Percentiles rank a stretch among this genome's conserved stretches.
phyloP scores from a whole-genome alignment of 2,888 invertebrate species.

The Callimorpha dominula region DNA sequence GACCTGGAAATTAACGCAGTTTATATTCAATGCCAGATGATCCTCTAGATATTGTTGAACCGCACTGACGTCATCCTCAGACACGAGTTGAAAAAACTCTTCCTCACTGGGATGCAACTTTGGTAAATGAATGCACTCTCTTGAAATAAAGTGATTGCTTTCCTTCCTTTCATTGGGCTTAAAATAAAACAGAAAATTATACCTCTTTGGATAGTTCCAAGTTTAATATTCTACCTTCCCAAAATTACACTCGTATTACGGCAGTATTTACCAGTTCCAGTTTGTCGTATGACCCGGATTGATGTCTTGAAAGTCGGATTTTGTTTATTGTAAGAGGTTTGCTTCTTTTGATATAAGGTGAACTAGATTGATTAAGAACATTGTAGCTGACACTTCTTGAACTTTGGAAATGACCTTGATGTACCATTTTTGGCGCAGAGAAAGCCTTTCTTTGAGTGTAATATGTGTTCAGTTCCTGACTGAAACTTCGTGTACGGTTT shows the following conservation, averaged over 20 bases:
- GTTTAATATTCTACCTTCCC: not conserved
- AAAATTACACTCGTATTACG: not conserved
- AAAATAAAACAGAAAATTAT: constrained; percentile 15
- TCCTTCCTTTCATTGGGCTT: constrained; percentile 40
- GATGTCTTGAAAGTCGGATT: constrained; percentile 18
- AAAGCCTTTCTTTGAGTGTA: constrained; percentile 29
- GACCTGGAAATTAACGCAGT: constrained; percentile 87
- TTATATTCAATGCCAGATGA: constrained; percentile 83
- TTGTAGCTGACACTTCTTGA: constrained; percentile 26
- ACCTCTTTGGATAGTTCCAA: not conserved
- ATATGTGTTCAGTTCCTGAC: constrained; percentile 23
- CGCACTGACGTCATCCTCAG: constrained; percentile 73
- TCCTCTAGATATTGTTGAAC: constrained; percentile 77
- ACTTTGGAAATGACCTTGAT: constrained; percentile 17
- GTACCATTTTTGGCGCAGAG: constrained; percentile 36
- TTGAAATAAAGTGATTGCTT: constrained; percentile 26
- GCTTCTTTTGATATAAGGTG: constrained; percentile 23
- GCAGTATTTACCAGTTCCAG: constrained; percentile 46
- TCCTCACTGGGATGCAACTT: constrained; percentile 82
- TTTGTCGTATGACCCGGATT: constrained; percentile 37
- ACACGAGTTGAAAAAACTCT: constrained; percentile 84
- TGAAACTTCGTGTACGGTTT: constrained; percentile 1
- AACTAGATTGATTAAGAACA: constrained; percentile 25
- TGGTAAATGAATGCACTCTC: constrained; percentile 77
- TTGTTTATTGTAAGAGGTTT: constrained; percentile 18